A percentile compares a stretch with the other conserved stretches of the same genome.
Evolutionary conservation across 2,888 invertebrate genomes (phyloP).

Genomic region (Lottia gigantea): DNA sequence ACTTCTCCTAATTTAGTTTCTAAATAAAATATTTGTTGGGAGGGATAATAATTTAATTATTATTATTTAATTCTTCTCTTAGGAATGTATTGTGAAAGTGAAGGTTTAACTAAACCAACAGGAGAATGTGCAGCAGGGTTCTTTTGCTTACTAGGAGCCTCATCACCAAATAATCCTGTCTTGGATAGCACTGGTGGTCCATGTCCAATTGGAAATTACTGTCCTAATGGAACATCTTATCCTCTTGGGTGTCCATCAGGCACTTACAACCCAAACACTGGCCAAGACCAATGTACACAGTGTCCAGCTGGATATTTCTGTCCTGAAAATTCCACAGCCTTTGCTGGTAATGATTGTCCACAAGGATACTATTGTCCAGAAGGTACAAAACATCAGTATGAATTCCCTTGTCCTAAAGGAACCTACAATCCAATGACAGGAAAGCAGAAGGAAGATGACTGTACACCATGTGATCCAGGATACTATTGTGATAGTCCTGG

Average conservation of each 20-base stretch:
- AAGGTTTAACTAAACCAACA: constrained; percentile 51
- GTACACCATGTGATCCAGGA: constrained; percentile 60
- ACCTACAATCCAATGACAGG: constrained; percentile 55
- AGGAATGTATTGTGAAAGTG: constrained; percentile 45
- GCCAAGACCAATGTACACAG: constrained; percentile 35
- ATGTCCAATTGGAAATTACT: constrained; percentile 63
- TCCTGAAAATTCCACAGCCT: constrained; percentile 47
- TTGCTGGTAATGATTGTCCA: constrained; percentile 45
- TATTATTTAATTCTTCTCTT: no score
- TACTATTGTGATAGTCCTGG: constrained; percentile 57
- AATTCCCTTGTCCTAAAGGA: constrained; percentile 59
- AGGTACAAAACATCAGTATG: constrained; percentile 43
- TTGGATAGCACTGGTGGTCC: constrained; percentile 51
- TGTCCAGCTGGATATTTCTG: constrained; percentile 51
- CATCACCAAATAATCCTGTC: constrained; percentile 47
- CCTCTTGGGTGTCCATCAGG: constrained; percentile 52
- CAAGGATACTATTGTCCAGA: constrained; percentile 57
- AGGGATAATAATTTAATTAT: no score
- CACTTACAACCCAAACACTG: constrained; percentile 44
- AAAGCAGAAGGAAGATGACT: constrained; percentile 46
- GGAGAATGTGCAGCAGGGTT: constrained; percentile 63
- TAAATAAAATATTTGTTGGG: no score
- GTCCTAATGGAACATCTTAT: constrained; percentile 60
- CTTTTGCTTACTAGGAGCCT: constrained; percentile 58
- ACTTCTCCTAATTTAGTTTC: not conserved